Conservation (phyloP, 2,113 vertebrate genomes). For the Prinia subflava region DNA sequence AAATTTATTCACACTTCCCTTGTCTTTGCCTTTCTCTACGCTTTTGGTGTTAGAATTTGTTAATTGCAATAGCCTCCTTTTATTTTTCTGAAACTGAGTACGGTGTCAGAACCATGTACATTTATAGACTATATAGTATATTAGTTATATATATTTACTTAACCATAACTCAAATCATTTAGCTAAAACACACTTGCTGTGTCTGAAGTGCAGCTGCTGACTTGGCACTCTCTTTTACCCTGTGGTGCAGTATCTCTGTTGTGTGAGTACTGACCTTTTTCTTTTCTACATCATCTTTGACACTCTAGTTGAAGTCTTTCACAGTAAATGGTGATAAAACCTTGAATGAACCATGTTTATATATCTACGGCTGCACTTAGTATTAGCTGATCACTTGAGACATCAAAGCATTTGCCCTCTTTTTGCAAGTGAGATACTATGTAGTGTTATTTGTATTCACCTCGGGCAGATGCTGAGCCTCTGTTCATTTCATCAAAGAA, state of each 20-base stretch:
- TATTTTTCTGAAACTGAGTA: neutral
- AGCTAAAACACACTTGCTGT: neutral
- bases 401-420: neutral
- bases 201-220: neutral
- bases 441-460: conserved; percentile 72
- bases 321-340: neutral
- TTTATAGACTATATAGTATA: neutral
- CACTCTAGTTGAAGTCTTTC: neutral
- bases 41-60: neutral
- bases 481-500: conserved; percentile 78
- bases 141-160: neutral
- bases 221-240: neutral
- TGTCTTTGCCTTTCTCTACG: neutral
- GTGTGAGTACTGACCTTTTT: neutral
- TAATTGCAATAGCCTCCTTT: neutral
- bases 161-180: neutral
- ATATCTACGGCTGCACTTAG: neutral
- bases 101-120: neutral
- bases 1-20: neutral
- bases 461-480: conserved; percentile 60
- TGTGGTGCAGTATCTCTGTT: neutral
- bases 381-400: neutral
- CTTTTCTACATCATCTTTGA: neutral
- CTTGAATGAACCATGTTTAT: neutral
- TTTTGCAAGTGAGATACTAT: neutral